Percentiles rank a stretch among this genome's conserved stretches.
phyloP scores from a whole-genome alignment of 2,113 vertebrate genomes.

The Paralichthys olivaceus region DNA sequence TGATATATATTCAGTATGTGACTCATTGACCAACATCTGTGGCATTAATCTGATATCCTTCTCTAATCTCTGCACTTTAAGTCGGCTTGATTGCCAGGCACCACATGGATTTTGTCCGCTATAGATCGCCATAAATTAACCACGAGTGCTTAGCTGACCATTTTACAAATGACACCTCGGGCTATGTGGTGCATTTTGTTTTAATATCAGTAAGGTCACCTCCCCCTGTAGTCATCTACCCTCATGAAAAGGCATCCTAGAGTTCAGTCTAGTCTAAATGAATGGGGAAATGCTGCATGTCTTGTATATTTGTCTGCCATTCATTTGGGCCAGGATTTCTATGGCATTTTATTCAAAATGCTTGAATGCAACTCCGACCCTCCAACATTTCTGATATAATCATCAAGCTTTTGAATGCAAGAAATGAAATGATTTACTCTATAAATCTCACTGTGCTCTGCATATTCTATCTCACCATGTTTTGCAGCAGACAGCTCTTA shows the following conservation, averaged over 20 bases:
- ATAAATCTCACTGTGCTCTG: neutral
- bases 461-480: neutral
- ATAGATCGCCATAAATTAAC: neutral
- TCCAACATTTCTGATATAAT: neutral
- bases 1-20: constrained; percentile 37
- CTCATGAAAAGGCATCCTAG: neutral
- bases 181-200: neutral
- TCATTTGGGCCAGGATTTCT: neutral
- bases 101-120: neutral
- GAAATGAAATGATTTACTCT: neutral
- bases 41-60: constrained; percentile 25
- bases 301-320: too few species aligned
- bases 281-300: neutral
- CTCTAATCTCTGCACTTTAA: constrained; percentile 17
- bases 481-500: neutral
- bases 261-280: neutral
- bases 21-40: constrained; percentile 32
- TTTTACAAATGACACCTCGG: neutral
- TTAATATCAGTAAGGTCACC: neutral
- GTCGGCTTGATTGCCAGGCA: neutral
- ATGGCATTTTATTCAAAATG: neutral
- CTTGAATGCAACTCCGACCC: neutral
- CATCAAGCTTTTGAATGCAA: neutral
- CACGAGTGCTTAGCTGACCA: neutral
- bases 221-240: too few species aligned